A percentile compares a stretch with the other conserved stretches of the same genome.
These are phyloP conservation scores for Halocynthia aurantium DNA, from an alignment of 23 tunicate species.

Conservation along the genomic window DNA sequence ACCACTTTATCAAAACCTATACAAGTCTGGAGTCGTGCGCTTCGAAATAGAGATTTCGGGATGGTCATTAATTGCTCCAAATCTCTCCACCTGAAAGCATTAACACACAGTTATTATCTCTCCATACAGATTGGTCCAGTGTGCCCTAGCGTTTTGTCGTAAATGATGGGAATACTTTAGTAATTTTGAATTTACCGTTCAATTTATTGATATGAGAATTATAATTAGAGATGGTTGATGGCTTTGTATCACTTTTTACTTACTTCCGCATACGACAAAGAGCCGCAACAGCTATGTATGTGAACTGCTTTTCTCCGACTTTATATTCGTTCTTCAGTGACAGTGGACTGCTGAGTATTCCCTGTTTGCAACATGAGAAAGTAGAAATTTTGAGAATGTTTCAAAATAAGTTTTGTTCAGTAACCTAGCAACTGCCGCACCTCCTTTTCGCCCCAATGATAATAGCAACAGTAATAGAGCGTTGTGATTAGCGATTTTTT, in stretches of 20 bases:
- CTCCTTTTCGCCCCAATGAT: slow-evolving; percentile 91
- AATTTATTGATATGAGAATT: too few species aligned
- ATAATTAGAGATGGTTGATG: too few species aligned
- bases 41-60: slow-evolving; percentile 54
- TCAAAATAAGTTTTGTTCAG: not conserved
- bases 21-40: slow-evolving; percentile 43
- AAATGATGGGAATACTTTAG: too few species aligned
- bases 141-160: not conserved
- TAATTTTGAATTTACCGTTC: too few species aligned
- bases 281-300: slow-evolving; percentile 58
- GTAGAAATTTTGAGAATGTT: not conserved
- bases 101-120: not conserved
- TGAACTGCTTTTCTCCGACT: slow-evolving; percentile 63
- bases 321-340: slow-evolving; percentile 42
- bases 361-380: slow-evolving; percentile 19
- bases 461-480: slow-evolving; percentile 72
- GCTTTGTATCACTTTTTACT: not conserved
- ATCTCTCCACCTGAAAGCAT: slow-evolving; percentile 64
- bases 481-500: slow-evolving; percentile 52
- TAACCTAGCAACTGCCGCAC: slow-evolving; percentile 3
- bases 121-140: not conserved
- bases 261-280: slow-evolving; percentile 73
- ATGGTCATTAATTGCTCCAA: slow-evolving; percentile 48
- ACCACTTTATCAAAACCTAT: slow-evolving; percentile 89
- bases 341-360: slow-evolving; percentile 65